Base-by-base conservation (phyloP, 2,797 vertebrate genomes). In the Petrocephalus sullivani region DNA sequence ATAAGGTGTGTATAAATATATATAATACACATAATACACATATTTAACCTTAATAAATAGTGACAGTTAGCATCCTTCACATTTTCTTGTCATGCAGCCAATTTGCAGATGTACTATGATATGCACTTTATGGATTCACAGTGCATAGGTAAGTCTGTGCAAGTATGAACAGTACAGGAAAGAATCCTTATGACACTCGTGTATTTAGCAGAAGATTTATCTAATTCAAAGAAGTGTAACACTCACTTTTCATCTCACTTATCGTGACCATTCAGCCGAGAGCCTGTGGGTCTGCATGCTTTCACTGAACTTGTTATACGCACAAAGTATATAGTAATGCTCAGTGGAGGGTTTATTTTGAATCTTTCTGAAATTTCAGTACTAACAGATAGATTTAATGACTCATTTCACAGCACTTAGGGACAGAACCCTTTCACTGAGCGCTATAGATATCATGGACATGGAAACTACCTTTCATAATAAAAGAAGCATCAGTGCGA, bases 401-500 rank as follows among this genome's bases (percentile, higher is more conserved):
- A 81, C 75, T 81, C 75, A n/a, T 81, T 49, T 49, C 41, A 46
- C 75, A 49, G 75, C 37, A 81, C 37, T 49, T 81, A 81, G 75
- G 41, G 75, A 81, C 37, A 81, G 41, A 81, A 8, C 0, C 8
- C 46, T 78, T 49, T 37, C 41, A 46, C 71, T 81, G 7, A 81
- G 75, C 41, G 49, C 19, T 49, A 81, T 49, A 81, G 41, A 19
- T n/a, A 10, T 81, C 41, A 21, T 49, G 16, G 19, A 19, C 7
- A 49, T 49, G 75, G 75, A 49, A 81, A 81, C 75, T 81, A 81
- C 75, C 75, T 81, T 49, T 81, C 49, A 49, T 81, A 49, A 81
- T 49, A 81, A 81, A 81, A 41, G 33, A 81, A n/a, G 75, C 75
- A 49, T 81, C 46, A 8, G 9, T 49, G 41, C n/a, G 37, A 6